Conservation (phyloP, 2,113 vertebrate species). For the Conger conger region DNA sequence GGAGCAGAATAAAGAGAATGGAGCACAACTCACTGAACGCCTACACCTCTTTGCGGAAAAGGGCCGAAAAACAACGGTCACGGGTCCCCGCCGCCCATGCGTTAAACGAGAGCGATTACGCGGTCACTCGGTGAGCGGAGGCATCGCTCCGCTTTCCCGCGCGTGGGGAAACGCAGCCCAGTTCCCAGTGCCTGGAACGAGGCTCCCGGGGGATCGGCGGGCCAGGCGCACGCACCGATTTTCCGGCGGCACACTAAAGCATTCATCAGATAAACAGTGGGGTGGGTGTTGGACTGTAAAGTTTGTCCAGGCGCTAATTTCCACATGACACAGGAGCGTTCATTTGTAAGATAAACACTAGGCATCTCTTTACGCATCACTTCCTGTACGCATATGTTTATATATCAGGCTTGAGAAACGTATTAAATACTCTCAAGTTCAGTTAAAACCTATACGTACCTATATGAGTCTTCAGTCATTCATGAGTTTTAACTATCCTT, state of each 20-base stretch:
- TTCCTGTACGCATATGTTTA: constrained; percentile 42
- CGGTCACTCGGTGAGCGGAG: constrained; percentile 38
- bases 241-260: background rate
- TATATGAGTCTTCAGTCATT: too few relatives aligned
- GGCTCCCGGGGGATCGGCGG: background rate
- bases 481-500: too few relatives aligned
- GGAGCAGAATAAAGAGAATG: constrained; percentile 17
- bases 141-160: constrained; percentile 41
- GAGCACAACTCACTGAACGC: background rate
- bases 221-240: background rate
- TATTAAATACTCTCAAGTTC: too few relatives aligned
- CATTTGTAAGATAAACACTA: constrained; percentile 50
- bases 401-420: constrained; percentile 45
- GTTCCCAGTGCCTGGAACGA: constrained; percentile 38
- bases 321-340: constrained; percentile 49
- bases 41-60: background rate
- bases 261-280: background rate
- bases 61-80: background rate
- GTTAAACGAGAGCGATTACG: constrained; percentile 48
- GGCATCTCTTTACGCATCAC: constrained; percentile 32
- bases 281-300: constrained; percentile 20
- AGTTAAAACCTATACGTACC: too few relatives aligned
- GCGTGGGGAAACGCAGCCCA: constrained; percentile 40
- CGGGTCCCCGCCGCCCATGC: constrained; percentile 34
- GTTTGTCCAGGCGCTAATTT: constrained; percentile 43